Conservation (phyloP, 2,888 invertebrate species). For the Trilocha varians region DNA sequence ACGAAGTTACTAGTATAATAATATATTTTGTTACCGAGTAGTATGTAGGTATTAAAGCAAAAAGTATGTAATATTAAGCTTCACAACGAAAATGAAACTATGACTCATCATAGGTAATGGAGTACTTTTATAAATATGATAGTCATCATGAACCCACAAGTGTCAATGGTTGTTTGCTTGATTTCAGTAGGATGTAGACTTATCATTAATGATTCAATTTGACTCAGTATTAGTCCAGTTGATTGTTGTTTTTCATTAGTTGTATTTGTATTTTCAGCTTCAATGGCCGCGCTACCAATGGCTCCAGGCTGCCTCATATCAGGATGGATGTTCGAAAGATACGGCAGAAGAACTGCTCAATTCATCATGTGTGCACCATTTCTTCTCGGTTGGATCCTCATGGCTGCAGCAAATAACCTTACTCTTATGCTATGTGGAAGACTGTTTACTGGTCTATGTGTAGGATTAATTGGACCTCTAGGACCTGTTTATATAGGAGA, state of each 20-base stretch:
- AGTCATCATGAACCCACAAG: too few species aligned
- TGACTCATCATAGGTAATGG: too few species aligned
- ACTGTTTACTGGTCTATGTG: slow-evolving; percentile 43
- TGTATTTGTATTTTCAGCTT: slow-evolving; percentile 57
- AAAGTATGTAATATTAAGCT: too few species aligned
- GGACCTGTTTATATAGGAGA: slow-evolving; percentile 67
- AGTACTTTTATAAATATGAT: too few species aligned
- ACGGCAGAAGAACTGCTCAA: slow-evolving; percentile 74
- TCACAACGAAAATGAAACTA: too few species aligned
- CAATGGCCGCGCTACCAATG: slow-evolving; percentile 77
- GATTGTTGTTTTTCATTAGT: slow-evolving; percentile 3
- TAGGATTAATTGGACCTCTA: slow-evolving; percentile 60
- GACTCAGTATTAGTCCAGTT: not conserved
- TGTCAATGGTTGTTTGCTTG: too few species aligned
- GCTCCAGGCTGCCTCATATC: slow-evolving; percentile 74
- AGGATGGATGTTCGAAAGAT: slow-evolving; percentile 74
- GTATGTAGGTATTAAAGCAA: too few species aligned
- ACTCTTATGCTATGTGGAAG: slow-evolving; percentile 14
- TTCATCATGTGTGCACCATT: slow-evolving; percentile 70
- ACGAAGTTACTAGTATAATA: too few species aligned
- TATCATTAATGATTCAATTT: too few species aligned
- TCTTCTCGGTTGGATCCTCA: slow-evolving; percentile 74
- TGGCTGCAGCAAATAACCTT: slow-evolving; percentile 65
- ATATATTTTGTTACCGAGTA: too few species aligned
- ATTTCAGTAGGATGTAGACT: too few species aligned